phyloP scores from a whole-genome alignment of 2,797 vertebrate genomes.

The Coluber constrictor region DNA sequence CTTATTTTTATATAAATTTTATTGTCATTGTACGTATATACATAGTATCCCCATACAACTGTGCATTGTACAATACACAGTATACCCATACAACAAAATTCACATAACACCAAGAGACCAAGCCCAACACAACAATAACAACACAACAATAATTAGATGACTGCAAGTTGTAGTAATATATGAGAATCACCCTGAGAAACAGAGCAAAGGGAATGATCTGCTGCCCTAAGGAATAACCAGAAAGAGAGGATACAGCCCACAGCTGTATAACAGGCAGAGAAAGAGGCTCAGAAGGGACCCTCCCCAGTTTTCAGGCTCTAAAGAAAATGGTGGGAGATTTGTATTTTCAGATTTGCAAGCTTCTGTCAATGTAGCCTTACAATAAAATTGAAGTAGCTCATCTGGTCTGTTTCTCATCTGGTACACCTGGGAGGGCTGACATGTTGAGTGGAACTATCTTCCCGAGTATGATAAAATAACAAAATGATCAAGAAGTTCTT shows the following conservation, averaged over 20 bases:
- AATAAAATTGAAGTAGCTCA: background rate
- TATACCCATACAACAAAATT: too few relatives aligned
- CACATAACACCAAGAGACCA: too few relatives aligned
- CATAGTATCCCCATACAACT: too few relatives aligned
- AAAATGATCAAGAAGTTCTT: background rate
- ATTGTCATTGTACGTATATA: too few relatives aligned
- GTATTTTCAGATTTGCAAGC: background rate
- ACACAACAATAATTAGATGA: background rate
- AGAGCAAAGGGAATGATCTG: background rate
- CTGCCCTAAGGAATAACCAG: background rate
- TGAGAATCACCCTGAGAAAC: background rate
- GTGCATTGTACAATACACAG: too few relatives aligned
- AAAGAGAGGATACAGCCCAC: background rate
- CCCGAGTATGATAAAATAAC: background rate
- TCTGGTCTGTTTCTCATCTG: background rate
- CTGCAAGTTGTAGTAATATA: background rate
- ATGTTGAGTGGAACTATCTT: background rate
- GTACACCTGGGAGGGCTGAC: background rate
- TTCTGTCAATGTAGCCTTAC: background rate
- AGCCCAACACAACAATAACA: too few relatives aligned
- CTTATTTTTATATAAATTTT: background rate
- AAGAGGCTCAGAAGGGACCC: background rate
- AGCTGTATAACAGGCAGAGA: background rate
- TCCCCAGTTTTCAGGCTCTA: background rate
- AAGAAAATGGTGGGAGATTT: background rate